Base-by-base conservation (phyloP, 2,113 vertebrate species). In the Ia io region DNA sequence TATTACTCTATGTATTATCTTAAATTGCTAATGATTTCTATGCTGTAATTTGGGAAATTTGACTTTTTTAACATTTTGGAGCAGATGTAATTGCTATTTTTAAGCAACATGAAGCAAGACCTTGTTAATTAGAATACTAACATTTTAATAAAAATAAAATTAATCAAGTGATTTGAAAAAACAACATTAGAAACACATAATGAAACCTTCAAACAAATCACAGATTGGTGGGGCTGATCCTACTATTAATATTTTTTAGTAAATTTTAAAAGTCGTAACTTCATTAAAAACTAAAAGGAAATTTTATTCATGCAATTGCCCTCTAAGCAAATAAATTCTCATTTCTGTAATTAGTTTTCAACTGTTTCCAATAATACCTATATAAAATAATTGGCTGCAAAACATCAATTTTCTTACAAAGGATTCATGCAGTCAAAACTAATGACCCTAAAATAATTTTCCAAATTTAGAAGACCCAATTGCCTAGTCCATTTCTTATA, bases 121-220 rank as follows among this genome's bases (percentile, higher is more conserved):
- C 2, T 37, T 86, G 7, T 30, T 87, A 94, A 84, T 88, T 83
- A 94, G 12, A 90, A 91, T 56, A 51, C 1, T 49, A 51, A 3
- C n/a, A 78, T 56, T 90, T 93, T 40, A 88, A 61, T 93, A 73
- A 94, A 92, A 94, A 84, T 61, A 42, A 93, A 95, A 9, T 59
- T 49, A 95, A 16, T 40, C 12, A 70, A 84, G 18, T 47, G 28
- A 77, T 67, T 56, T 71, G 25, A 79, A 12, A 42, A 79, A 90
- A 67, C n/a, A 91, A 28, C 1, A 47, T 20, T 83, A 76, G 28
- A 95, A 87, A 47, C 20, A 63, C 71, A 92, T 80, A 65, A 53
- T 74, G 28, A 92, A 78, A 71, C 8, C 11, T 93, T 77, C 37
- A 87, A 74, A 86, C 47, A 95, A 91, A 92, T 76, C 8, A 90